Evolutionary conservation across 2,888 invertebrate species (phyloP).

Genomic region (Clepsis dumicolana): DNA sequence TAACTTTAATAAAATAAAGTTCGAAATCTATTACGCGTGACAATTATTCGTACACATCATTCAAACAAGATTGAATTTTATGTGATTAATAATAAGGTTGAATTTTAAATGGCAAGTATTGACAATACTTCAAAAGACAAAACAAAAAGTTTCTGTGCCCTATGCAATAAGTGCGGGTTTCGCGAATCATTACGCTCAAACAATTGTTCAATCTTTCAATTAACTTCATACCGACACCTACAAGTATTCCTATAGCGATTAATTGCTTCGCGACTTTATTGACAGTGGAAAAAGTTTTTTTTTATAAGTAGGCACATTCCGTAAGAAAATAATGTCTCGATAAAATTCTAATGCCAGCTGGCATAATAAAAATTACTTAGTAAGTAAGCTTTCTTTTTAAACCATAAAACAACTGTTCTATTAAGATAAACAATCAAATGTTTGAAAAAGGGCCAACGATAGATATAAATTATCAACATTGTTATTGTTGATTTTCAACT

Average conservation of each 20-base stretch:
- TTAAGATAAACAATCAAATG: too few species aligned
- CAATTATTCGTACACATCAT: not conserved
- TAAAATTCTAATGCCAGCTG: not conserved
- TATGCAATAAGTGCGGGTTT: constrained; percentile 19
- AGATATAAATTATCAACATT: too few species aligned
- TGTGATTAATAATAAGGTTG: not conserved
- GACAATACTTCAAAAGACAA: constrained; percentile 24
- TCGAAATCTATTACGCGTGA: not conserved
- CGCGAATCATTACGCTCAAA: constrained; percentile 17
- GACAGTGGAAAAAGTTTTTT: not conserved
- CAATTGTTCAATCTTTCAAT: constrained; percentile 40
- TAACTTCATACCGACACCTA: constrained; percentile 31
- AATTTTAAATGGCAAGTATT: not conserved
- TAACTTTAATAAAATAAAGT: not conserved
- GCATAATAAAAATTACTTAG: too few species aligned
- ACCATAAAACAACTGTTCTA: too few species aligned
- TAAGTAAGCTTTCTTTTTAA: too few species aligned
- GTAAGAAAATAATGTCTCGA: not conserved
- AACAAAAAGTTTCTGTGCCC: constrained; percentile 33
- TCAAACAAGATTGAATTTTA: constrained; percentile 4
- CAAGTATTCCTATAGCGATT: constrained; percentile 20
- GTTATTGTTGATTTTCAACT: not conserved
- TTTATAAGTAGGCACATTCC: not conserved
- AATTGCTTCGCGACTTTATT: constrained; percentile 30
- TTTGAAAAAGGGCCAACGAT: too few species aligned